Conservation (phyloP, 2,888 invertebrate genomes). For the Congeria kusceri region DNA sequence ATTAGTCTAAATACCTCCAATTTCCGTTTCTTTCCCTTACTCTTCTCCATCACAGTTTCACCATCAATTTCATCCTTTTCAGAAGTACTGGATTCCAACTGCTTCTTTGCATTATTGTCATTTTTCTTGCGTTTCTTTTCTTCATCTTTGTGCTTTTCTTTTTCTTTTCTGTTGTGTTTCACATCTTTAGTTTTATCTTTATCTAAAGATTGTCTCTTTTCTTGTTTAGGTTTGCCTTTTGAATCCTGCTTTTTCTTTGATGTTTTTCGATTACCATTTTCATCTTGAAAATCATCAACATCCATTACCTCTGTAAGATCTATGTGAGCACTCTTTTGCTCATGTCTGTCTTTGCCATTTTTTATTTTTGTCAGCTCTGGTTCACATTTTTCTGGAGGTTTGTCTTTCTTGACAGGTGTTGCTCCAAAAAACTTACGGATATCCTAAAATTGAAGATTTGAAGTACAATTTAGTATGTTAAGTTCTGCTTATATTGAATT, state of each 20-base stretch:
- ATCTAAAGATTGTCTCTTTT: slow-evolving; percentile 21
- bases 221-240: neutral
- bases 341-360: slow-evolving; percentile 24
- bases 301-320: slow-evolving; percentile 3
- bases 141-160: slow-evolving; percentile 18
- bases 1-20: slow-evolving; percentile 29
- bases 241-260: slow-evolving; percentile 12
- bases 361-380: slow-evolving; percentile 36
- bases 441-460: slow-evolving; percentile 31
- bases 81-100: slow-evolving; percentile 16
- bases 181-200: slow-evolving; percentile 24
- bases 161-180: slow-evolving; percentile 17
- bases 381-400: neutral
- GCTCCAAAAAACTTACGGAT: slow-evolving; percentile 47
- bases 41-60: slow-evolving; percentile 7
- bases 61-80: slow-evolving; percentile 44
- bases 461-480: too few species aligned
- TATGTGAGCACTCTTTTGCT: neutral
- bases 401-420: slow-evolving; percentile 7
- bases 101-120: slow-evolving; percentile 5
- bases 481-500: too few species aligned
- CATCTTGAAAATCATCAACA: slow-evolving; percentile 23
- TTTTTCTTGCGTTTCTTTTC: slow-evolving; percentile 16
- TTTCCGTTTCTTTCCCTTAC: slow-evolving; percentile 41
- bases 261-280: slow-evolving; percentile 27